Evolutionary conservation across 2,797 vertebrate genomes (phyloP), one percentile per base, ranked within the genome.

Genomic region (Leptoclinus maculatus): DNA sequence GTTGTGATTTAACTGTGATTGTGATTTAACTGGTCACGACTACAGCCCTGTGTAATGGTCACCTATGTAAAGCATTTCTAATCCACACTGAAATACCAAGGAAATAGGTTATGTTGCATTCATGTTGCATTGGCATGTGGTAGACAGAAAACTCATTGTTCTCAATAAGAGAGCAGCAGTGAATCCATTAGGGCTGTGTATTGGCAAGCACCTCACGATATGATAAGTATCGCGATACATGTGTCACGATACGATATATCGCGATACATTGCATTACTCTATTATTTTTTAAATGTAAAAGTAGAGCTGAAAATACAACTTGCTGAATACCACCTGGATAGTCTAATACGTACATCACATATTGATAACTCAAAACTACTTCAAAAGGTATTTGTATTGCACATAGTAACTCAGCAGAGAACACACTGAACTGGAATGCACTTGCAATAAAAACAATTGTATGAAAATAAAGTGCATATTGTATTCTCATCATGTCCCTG

Each of bases 81-180:
- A 66, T 57, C 7, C 9, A 62, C 29, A 74, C 17, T 45, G 13
- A 7, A 54, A 64, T 59, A 63, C 16, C 54, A 69, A 19, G 11
- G n/a, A 65, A 76, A 72, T 62, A 0, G 13, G 51, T 56, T 63
- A 17, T 67, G 39, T 34, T 69, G 57, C 56, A 59, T 71, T 75
- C 36, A 60, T 80, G 43, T 66, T 67, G 25, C 34, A 2, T 45
- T 76, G 75, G 39, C 71, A 80, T 86, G 86, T 67, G 66, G 58
- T 32, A 64, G 66, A 84, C 58, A 83, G 76, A 79, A 49, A 89
- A 45, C 67, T 84, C 62, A 73, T 86, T 79, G 84, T 71, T 90
- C 88, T 83, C 66, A 84, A 71, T 34, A 75, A 64, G 21, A 64
- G 53, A 77, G 70, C 62, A 77, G 78, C 76, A 84, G 83, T 60